A percentile compares a stretch with the other conserved stretches of the same genome.
These are phyloP conservation scores for Luidia sarsii DNA, from an alignment of 53 echinoderm and acorn worm species.

Conservation along the genomic window DNA sequence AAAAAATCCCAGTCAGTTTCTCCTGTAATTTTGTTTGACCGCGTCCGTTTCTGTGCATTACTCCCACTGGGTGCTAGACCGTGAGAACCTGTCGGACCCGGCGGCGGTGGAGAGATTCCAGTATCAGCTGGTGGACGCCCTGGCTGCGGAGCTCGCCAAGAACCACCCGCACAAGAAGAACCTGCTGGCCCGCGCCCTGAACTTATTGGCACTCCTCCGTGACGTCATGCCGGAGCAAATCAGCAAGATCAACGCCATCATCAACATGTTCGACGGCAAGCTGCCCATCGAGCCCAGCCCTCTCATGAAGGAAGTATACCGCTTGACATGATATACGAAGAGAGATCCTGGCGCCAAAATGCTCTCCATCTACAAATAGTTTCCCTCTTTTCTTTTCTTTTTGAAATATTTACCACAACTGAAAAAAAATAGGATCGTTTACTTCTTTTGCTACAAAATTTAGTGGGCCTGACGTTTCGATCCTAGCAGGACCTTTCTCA, in stretches of 20 bases:
- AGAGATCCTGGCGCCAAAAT: neutral
- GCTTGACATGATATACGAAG: slow-evolving; percentile 25
- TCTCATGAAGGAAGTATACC: slow-evolving; percentile 67
- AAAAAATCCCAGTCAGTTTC: no score
- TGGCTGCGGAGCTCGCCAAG: slow-evolving; percentile 56
- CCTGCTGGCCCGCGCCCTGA: slow-evolving; percentile 59
- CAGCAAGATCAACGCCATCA: slow-evolving; percentile 62
- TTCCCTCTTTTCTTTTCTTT: no score
- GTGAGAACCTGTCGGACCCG: slow-evolving; percentile 66
- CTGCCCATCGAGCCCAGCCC: slow-evolving; percentile 68
- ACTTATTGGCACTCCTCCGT: slow-evolving; percentile 56
- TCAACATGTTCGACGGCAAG: slow-evolving; percentile 56
- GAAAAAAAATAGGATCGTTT: neutral
- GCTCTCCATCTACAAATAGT: no score
- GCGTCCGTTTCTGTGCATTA: no score
- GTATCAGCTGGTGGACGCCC: slow-evolving; percentile 44
- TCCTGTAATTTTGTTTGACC: no score
- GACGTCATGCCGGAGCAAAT: slow-evolving; percentile 70
- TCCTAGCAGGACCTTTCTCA: no score
- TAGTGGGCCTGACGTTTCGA: no score
- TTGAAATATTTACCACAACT: no score
- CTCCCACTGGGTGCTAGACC: no score
- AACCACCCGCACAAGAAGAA: slow-evolving; percentile 54
- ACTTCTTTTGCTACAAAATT: no score
- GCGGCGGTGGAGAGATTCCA: slow-evolving; percentile 62